Base-by-base conservation (phyloP, 1,140 invertebrate species). In the Stegodyphus dumicola region DNA sequence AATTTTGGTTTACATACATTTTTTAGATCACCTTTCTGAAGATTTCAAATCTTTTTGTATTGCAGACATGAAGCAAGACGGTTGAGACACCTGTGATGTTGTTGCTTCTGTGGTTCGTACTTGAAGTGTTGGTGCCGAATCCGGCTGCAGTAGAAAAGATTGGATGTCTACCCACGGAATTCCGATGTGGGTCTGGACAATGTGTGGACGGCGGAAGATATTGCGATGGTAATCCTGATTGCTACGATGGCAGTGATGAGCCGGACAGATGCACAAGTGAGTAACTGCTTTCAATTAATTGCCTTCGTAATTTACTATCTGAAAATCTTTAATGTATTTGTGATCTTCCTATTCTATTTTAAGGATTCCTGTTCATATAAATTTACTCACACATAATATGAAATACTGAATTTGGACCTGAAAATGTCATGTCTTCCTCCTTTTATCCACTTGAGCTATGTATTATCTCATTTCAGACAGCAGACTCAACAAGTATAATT, bases 181-280 rank as follows among this genome's bases (percentile, higher is more conserved):
- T 87, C 65, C 56, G 54, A 5, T 88, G 88, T 69, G 60, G 54
- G 11, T 79, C 86, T 70, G 87, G 87, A 48, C 87, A 88, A 65
- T 88, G 88, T 60, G 87, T 88, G 13, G 78, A 86, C 56, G 53
- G 80, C 0, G 85, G 81, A 15, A 77, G 84, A 18, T 76, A 73
- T 49, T 88, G 88, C 18, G 87, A 88, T 54, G 87, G 87, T 6
- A 87, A 87, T 33, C 51, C 60, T 6, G 87, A 88, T 64, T 88
- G 88, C 73, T 86, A 75, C 18, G 88, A 88, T 60, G 70, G 75
- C 5, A 87, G 70, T 11, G 88, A 88, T 53, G 88, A 88, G 67
- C 79, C 77, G 0, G 77, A 86, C 6, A 70, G 70, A 64, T 83
- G 77, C 7, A 80, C 85, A 17, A 83, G 85, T 86, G 33, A 83